Conservation (phyloP, 1,140 invertebrate genomes). For the Apis mellifera region Amel_HAv3.1 CM009933.2:1994001-1994500, state of each 20-base stretch:
- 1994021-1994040: too few species aligned
- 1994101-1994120: too few species aligned
- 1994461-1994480: background rate
- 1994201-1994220: background rate
- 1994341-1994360: background rate
- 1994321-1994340: background rate
- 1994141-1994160: background rate
- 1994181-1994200: background rate
- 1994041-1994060: too few species aligned
- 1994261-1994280: background rate
- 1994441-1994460: background rate
- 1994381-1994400: background rate
- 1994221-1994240: background rate
- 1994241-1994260: background rate
- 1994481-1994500: too few species aligned
- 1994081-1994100: too few species aligned
- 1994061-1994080: too few species aligned
- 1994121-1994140: too few species aligned
- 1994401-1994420: slow-evolving; percentile 11
- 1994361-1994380: slow-evolving; percentile 39
- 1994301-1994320: slow-evolving; percentile 22
- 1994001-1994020: too few species aligned
- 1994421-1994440: slow-evolving; percentile 11
- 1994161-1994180: background rate
- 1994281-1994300: background rate